Conservation (phyloP, 2,113 vertebrate genomes). For the Protobothrops mucrosquamatus region DNA sequence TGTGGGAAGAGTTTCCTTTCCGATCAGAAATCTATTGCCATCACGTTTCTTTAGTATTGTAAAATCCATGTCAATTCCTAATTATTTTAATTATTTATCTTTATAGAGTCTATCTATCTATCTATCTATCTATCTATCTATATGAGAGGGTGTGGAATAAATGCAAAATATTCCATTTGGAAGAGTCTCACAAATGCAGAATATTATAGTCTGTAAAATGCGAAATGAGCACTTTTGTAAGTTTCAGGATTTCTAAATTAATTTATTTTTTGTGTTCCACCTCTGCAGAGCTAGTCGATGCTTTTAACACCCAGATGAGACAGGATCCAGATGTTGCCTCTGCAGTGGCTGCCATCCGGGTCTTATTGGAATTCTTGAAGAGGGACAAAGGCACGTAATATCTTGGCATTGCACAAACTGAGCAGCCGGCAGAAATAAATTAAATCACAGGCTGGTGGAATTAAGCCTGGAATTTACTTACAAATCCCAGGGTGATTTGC, state of each 20-base stretch:
- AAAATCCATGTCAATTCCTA: background rate
- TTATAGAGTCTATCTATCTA: background rate
- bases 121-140: too few relatives aligned
- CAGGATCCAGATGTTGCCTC: slow-evolving; percentile 87
- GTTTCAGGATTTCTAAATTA: background rate
- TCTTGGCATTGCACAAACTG: background rate
- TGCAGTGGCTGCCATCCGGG: slow-evolving; percentile 90
- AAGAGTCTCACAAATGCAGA: background rate
- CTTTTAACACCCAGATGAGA: slow-evolving; percentile 86
- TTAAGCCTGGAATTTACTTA: background rate
- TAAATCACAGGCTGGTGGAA: background rate
- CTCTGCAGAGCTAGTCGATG: slow-evolving; percentile 82
- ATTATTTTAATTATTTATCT: background rate
- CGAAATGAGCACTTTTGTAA: background rate
- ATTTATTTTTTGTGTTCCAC: background rate
- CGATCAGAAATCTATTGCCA: background rate
- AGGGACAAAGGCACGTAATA: slow-evolving; percentile 79
- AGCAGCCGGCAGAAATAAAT: too few relatives aligned
- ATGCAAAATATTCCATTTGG: background rate
- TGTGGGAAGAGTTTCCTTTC: background rate
- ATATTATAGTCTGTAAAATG: background rate
- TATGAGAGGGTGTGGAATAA: background rate
- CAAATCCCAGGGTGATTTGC: background rate
- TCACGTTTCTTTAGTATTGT: background rate
- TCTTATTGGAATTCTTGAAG: slow-evolving; percentile 87